Evolutionary conservation across 53 echinoderm and acorn worm genomes (phyloP), one percentile per base, ranked within the genome.

Genomic region (Actinopyga echinites): DNA sequence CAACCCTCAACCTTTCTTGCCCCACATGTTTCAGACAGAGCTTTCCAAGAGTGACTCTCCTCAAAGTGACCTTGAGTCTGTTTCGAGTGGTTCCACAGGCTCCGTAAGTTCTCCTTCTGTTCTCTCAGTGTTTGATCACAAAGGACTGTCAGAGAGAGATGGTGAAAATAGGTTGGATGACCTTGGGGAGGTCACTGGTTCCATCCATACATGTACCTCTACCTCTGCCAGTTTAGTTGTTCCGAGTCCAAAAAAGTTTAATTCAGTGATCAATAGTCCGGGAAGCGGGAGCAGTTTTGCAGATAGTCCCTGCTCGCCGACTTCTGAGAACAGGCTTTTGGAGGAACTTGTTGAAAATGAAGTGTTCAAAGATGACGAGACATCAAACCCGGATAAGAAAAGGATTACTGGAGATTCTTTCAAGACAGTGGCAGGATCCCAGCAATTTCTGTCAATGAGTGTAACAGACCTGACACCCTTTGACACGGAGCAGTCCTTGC

Each of bases 1-100:
- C 28, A 32, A 52, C 55, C 28, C 29, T 0, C 58, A 62, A 25
- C 81, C 81, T 38, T 80, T 61, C 35, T 59, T 59, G 60, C 43
- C 81, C 17, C 81, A 80, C 62, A 80, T 62, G 63, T 80, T 80
- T 35, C 60, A 80, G 60, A 40, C 63, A 21, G 63, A 54, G 38
- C 65, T 73, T 33, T 65, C 71, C 38, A 85, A 91, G 43, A 69
- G 67, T 71, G 85, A 91, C 59, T 95, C 95, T 13, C 95, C 95
- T 11, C 86, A 86, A 22, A 95, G 93, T 80, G 95, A 95, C 73
- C 67, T 80, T 69, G 88, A 90, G 29, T 95, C 95, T 7, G 40
- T 86, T 17, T 60, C 82, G 4, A 93, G 89, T 63, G 67, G 90
- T 31, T 85, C 83, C 29, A 43, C 77, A 19, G 86, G 82, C 0